Evolutionary conservation across 1,140 invertebrate species (phyloP).

Genomic region (Trichomalopsis sarcophagae): DNA sequence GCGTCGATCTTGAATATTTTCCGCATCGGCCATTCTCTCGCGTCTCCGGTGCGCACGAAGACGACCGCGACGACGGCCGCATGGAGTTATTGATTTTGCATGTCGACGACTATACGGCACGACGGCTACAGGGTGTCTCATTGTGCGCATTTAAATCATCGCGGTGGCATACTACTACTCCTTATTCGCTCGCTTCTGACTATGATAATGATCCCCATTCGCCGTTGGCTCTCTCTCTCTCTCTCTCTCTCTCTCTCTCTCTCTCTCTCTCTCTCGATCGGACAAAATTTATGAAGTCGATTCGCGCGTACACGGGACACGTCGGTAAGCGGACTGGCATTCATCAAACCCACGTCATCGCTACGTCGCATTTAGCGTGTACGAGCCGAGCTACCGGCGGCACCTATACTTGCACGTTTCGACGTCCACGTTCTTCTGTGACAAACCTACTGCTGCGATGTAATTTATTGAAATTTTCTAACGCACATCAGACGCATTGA

Average conservation of each 20-base stretch:
- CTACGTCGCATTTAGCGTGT: constrained; percentile 22
- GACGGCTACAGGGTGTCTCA: constrained; percentile 15
- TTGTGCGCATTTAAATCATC: constrained; percentile 45
- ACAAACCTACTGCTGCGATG: neutral
- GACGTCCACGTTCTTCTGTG: constrained; percentile 26
- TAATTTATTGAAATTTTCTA: neutral
- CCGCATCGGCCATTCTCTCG: constrained; percentile 29
- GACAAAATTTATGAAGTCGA: constrained; percentile 46
- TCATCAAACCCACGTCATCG: constrained; percentile 51
- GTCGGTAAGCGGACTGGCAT: constrained; percentile 45
- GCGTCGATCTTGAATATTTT: constrained; percentile 36
- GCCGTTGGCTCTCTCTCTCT: neutral
- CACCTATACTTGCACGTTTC: constrained; percentile 19
- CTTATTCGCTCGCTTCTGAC: neutral
- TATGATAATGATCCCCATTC: constrained; percentile 46
- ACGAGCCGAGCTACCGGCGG: constrained; percentile 14
- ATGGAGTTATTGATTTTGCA: constrained; percentile 45
- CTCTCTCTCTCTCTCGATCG: neutral
- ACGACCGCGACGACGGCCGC: neutral
- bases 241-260: too few relatives aligned
- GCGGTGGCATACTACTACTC: neutral
- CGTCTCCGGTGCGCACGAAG: neutral
- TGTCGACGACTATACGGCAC: neutral
- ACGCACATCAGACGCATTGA: too few relatives aligned
- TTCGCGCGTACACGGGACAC: constrained; percentile 4